Evolutionary conservation across 2,113 vertebrate species (phyloP).

Genomic region (Turnix velox): DNA sequence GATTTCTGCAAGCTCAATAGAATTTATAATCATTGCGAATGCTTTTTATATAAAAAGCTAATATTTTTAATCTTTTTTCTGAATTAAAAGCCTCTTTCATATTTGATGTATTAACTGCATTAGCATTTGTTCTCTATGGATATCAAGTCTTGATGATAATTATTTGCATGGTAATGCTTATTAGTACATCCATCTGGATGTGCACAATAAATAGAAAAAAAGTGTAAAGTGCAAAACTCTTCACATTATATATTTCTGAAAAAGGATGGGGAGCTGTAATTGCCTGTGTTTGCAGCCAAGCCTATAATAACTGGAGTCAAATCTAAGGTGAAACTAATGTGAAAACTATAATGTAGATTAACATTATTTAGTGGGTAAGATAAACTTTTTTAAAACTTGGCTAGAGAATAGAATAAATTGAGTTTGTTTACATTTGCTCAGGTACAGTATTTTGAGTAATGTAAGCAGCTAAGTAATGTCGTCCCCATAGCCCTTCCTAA

Average conservation of each 20-base stretch:
- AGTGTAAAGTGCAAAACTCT: slow-evolving; percentile 20
- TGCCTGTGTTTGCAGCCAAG: not conserved
- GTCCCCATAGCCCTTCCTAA: not conserved
- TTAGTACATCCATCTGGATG: slow-evolving; percentile 29
- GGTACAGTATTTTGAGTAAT: not conserved
- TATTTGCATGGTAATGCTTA: slow-evolving; percentile 59
- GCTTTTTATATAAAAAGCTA: slow-evolving; percentile 33
- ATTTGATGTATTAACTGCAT: slow-evolving; percentile 37
- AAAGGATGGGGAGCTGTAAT: slow-evolving; percentile 9
- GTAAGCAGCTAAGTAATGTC: not conserved
- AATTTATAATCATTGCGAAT: slow-evolving; percentile 43
- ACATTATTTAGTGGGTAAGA: not conserved
- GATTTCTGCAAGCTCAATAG: slow-evolving; percentile 46
- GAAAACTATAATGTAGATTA: not conserved
- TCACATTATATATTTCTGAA: not conserved
- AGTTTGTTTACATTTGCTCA: not conserved
- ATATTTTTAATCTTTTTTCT: slow-evolving; percentile 33
- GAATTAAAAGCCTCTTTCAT: slow-evolving; percentile 33
- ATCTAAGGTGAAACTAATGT: slow-evolving; percentile 17
- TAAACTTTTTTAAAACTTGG: not conserved
- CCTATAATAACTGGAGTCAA: not conserved
- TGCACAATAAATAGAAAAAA: slow-evolving; percentile 45
- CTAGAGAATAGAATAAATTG: not conserved
- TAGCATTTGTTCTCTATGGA: slow-evolving; percentile 44
- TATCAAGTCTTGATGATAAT: slow-evolving; percentile 45